Evolutionary conservation across 2,797 vertebrate species (phyloP), one percentile per base, ranked within the genome.

Genomic region (Pagetopsis macropterus): DNA sequence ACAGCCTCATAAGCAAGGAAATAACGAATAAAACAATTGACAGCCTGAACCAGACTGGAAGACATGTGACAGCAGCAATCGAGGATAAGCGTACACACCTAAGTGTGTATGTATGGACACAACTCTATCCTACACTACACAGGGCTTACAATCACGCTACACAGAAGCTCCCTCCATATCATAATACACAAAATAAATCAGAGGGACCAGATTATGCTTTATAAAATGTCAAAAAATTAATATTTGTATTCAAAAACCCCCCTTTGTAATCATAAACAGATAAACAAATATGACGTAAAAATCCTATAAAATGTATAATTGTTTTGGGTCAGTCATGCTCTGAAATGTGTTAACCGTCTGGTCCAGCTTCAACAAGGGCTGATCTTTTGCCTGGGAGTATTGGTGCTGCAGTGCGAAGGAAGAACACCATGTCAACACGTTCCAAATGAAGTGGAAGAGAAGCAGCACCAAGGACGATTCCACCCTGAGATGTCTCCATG

Each of bases 51-150:
- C 58, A 69, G 75, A 70, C 66, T 75, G 43, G 72, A 74, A 75
- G 59, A 76, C 79, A 84, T 78, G 73, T 82, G 70, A 73, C 43
- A 40, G 52, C 43, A 83, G 41, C 54, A 85, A 81, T 85, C 57
- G 70, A 46, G 46, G 37, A 31, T 9, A 37, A 37, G 33, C 51
- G 19, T 57, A 21, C 21, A 27, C 23, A 27, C 23, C 23, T 27
- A 27, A 27, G 23, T 27, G 23, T 27, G 23, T 3, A 3, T 27
- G 23, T 27, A 27, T 27, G 23, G 51, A 21, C 21, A 23, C 49
- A 13, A 17, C 14, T 37, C 19, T 1, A 45, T 65, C 48, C 9
- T 17, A 21, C 54, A 21, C 44, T 41, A 49, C 13, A 9, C 27
- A 56, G 19, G 43, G 19, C 27, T 40, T 19, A 58, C 13, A 51